phyloP scores from a whole-genome alignment of 30 jellyfish, hydroid and myxozoan genomes.

The Nemopilema nomurai region DNA sequence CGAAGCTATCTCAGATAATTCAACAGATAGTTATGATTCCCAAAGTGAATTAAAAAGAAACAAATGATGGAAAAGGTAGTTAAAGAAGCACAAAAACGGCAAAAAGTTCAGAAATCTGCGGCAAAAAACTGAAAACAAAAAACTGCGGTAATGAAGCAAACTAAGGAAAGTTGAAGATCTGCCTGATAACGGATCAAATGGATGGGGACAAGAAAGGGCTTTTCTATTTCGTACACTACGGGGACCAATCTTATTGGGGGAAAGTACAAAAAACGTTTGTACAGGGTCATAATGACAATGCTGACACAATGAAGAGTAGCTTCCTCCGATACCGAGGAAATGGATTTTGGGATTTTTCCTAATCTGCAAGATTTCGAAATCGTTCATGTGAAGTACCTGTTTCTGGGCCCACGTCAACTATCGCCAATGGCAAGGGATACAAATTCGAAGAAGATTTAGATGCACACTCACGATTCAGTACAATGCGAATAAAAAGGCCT shows the following conservation, averaged over 20 bases:
- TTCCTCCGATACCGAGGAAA: background rate
- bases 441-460: background rate
- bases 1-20: background rate
- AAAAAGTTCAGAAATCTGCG: background rate
- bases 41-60: background rate
- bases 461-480: background rate
- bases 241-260: background rate
- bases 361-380: background rate
- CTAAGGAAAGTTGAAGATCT: background rate
- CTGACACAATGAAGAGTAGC: background rate
- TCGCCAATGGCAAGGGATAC: background rate
- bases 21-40: background rate
- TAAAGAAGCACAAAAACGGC: background rate
- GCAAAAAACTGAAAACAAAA: background rate
- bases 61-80: background rate
- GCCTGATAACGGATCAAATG: background rate
- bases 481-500: too few relatives aligned
- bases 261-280: background rate
- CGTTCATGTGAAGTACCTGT: background rate
- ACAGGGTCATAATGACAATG: background rate
- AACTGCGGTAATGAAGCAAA: too few relatives aligned
- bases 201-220: background rate
- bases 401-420: background rate
- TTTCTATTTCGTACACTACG: background rate
- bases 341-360: background rate